phyloP scores from a whole-genome alignment of 2,113 vertebrate species.

The Syngnathus scovelli region DNA sequence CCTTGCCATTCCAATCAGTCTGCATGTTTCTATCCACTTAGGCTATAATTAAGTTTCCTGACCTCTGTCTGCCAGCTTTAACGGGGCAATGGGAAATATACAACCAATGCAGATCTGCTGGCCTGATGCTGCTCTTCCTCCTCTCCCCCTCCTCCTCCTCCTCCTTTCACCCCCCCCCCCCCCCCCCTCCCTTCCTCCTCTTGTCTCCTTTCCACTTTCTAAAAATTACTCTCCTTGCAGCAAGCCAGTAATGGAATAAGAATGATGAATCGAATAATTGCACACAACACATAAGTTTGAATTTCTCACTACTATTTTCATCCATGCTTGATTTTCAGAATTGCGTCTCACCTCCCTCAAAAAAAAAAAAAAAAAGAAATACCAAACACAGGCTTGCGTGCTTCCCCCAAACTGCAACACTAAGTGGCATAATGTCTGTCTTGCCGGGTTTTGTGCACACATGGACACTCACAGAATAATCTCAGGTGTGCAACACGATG shows the following conservation, averaged over 20 bases:
- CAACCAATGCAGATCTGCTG: conserved; percentile 88
- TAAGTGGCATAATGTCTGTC: conserved; percentile 38
- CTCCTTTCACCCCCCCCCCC: conserved; percentile 37
- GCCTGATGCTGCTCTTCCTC: conserved; percentile 79
- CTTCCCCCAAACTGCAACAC: conserved; percentile 14
- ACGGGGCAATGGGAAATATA: conserved; percentile 95
- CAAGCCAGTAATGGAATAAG: conserved; percentile 86
- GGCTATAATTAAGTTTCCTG: conserved; percentile 99
- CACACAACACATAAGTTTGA: conserved; percentile 89
- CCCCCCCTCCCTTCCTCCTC: conserved; percentile 26
- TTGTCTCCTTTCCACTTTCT: conserved; percentile 45
- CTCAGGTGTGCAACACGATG: conserved; percentile 34
- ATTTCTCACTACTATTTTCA: conserved; percentile 74
- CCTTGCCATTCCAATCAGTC: conserved; percentile 95
- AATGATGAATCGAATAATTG: conserved; percentile 99
- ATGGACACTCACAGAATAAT: background rate
- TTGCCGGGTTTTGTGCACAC: background rate
- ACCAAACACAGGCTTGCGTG: conserved; percentile 16
- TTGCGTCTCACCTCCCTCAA: conserved; percentile 49
- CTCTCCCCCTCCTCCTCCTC: conserved; percentile 22
- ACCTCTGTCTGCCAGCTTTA: conserved; percentile 92
- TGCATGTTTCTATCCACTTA: conserved; percentile 98
- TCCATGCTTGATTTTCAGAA: conserved; percentile 84
- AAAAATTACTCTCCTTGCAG: conserved; percentile 50
- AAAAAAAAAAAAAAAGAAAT: conserved; percentile 27